phyloP scores from a whole-genome alignment of 2,888 invertebrate species.

The Stratiomys singularior region DNA sequence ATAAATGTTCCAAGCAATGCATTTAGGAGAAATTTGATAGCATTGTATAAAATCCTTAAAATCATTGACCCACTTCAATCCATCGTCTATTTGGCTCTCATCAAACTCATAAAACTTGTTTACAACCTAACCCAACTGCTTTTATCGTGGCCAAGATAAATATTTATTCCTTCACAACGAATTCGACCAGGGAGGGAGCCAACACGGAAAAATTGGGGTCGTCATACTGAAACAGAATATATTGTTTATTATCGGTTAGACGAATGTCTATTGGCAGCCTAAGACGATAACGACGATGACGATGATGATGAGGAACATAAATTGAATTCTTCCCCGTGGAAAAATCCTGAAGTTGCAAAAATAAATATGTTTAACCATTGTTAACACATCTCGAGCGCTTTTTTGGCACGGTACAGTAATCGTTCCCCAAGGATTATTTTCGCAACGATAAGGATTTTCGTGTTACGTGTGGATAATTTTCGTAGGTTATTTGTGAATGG shows the following conservation, averaged over 20 bases:
- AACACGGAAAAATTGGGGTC: neutral
- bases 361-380: neutral
- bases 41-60: too few relatives aligned
- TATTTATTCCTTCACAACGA: neutral
- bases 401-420: neutral
- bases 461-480: neutral
- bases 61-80: neutral
- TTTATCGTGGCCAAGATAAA: neutral
- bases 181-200: neutral
- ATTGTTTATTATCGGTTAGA: neutral
- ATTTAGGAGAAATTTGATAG: too few relatives aligned
- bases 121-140: neutral
- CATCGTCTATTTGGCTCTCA: neutral
- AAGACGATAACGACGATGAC: neutral
- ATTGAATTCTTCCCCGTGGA: neutral
- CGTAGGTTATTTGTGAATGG: neutral
- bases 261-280: neutral
- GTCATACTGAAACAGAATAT: neutral
- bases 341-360: neutral
- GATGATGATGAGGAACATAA: neutral
- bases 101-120: neutral
- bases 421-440: neutral
- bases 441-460: neutral
- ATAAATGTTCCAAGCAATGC: too few relatives aligned
- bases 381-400: too few relatives aligned